Conservation (phyloP, 2,113 vertebrate genomes). For the Rhabdornis inornatus region DNA sequence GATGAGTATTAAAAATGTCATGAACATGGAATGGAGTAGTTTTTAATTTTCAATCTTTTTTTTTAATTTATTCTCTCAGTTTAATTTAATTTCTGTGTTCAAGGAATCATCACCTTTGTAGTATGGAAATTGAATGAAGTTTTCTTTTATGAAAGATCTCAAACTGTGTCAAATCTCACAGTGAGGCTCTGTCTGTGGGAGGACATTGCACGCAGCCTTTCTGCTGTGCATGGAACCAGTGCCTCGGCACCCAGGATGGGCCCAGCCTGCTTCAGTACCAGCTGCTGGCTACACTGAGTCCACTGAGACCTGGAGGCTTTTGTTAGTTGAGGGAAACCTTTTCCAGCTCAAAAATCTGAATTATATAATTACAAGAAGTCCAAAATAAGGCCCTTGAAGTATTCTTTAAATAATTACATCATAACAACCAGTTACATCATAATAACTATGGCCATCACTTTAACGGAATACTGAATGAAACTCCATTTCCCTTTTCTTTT, state of each 20-base stretch:
- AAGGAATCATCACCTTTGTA: neutral
- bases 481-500: neutral
- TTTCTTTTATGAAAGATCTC: neutral
- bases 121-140: neutral
- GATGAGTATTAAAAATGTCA: slow-evolving; percentile 72
- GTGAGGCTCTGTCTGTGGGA: neutral
- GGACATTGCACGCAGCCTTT: fast-evolving
- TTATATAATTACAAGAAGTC: neutral
- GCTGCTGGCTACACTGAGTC: neutral
- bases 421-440: neutral
- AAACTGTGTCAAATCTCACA: neutral
- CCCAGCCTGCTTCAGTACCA: neutral
- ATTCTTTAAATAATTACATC: neutral
- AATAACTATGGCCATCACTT: neutral
- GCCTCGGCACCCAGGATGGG: neutral
- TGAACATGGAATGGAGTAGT: slow-evolving; percentile 61
- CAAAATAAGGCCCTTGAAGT: neutral
- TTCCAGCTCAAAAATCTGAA: neutral
- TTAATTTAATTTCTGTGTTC: slow-evolving; percentile 16
- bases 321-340: neutral
- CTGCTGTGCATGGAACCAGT: fast-evolving
- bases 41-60: slow-evolving; percentile 46
- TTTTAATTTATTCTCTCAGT: slow-evolving; percentile 25
- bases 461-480: neutral
- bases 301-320: neutral